Evolutionary conservation across 2,797 vertebrate genomes (phyloP).

Genomic region (Huso huso): DNA sequence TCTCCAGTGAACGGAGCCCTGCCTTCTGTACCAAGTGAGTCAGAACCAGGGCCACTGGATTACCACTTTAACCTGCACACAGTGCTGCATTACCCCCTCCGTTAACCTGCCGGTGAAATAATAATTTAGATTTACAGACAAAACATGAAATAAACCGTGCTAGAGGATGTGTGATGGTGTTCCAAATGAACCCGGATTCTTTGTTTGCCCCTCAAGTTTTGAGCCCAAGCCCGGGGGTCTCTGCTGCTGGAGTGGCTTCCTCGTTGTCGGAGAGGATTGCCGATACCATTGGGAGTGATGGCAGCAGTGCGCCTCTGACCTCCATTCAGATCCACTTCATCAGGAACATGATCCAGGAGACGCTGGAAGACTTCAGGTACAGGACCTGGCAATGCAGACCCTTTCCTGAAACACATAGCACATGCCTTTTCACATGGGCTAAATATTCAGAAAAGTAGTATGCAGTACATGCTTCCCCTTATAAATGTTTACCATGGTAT

Average conservation of each 20-base stretch:
- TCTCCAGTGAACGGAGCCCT: slow-evolving; percentile 50
- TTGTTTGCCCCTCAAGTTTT: slow-evolving; percentile 1
- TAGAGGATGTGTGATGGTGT: background rate
- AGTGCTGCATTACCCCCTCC: no score
- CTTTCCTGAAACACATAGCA: no score
- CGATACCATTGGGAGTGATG: slow-evolving; percentile 62
- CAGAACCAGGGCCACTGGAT: background rate
- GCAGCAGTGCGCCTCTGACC: slow-evolving; percentile 69
- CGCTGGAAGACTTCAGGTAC: slow-evolving; percentile 90
- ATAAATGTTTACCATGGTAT: no score
- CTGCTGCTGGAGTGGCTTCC: slow-evolving; percentile 54
- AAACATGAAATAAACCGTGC: no score
- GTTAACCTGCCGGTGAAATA: background rate
- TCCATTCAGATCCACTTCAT: slow-evolving; percentile 89
- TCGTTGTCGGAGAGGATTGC: slow-evolving; percentile 74
- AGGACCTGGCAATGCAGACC: background rate
- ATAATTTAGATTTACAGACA: background rate
- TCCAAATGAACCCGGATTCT: background rate
- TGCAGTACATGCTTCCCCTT: no score
- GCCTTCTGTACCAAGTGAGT: slow-evolving; percentile 46
- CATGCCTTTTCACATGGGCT: no score
- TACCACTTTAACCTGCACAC: no score
- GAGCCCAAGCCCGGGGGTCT: slow-evolving; percentile 49
- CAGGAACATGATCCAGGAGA: slow-evolving; percentile 93
- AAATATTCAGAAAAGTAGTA: no score